Evolutionary conservation across 1,140 invertebrate species (phyloP), one percentile per base, ranked within the genome.

Genomic region (Calliphora vicina): DNA sequence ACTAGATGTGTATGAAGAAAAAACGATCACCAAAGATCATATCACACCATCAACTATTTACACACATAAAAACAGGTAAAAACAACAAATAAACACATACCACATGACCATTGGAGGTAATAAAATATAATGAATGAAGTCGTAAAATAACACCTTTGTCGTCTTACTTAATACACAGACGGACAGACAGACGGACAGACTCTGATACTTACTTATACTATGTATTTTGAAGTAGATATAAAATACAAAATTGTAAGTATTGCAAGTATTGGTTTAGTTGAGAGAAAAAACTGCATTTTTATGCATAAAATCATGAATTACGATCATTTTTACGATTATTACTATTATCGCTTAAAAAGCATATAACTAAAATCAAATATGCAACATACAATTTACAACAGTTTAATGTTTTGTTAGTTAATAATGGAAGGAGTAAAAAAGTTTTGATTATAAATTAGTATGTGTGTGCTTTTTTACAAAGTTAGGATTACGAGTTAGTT

Each of bases 251-350:
- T 57, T 57, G 50, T 57, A 57, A 6, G n/a, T 57, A 57, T 57
- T 57, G 2, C 15, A n/a, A 17, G n/a, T 57, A 57, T 57, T 57
- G 4, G 50, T 57, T 57, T 57, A 57, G 50, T 57, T 57, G 0
- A n/a, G 4, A 57, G 1, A 57, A 57, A 57, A 57, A n/a, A n/a
- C n/a, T 57, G 17, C n/a, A 57, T 57, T 57, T n/a, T 17, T 57
- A n/a, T 57, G 15, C n/a, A 57, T 57, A 57, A 57, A 57, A 57
- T 57, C 50, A 17, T 73, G 26, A 73, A 73, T 73, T 73, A 73
- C 17, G 15, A 29, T 9, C 72, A 73, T 29, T 73, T 73, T 73
- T 73, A 73, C 26, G 72, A 73, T 73, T 73, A 73, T 73, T 26
- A 73, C 72, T 73, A 26, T 12, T 29, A 29, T 10, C 15, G 25